Conservation (phyloP, 92 coral and sea anemone genomes). For the Porites divaricata region DNA sequence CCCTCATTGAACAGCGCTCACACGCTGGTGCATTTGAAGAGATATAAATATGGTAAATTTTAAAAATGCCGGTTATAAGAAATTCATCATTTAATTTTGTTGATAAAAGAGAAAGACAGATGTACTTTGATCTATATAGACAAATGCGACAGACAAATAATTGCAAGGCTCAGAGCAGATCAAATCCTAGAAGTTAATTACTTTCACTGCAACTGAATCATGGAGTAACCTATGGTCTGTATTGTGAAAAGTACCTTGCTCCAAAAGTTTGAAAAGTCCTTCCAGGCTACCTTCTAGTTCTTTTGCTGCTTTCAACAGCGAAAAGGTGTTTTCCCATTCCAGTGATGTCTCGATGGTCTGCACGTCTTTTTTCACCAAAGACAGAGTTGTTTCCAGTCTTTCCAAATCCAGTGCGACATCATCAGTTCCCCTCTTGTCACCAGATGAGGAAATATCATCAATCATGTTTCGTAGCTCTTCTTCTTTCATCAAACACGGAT, state of each 20-base stretch:
- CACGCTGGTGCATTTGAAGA: too few species aligned
- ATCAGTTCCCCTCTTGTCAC: neutral
- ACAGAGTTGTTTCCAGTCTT: neutral
- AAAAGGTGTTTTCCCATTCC: conserved; percentile 29
- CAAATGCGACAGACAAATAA: too few species aligned
- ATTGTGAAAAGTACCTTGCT: conserved; percentile 31
- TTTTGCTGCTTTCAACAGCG: conserved; percentile 10
- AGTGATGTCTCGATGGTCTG: conserved; percentile 13
- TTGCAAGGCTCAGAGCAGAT: too few species aligned
- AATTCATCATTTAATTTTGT: too few species aligned
- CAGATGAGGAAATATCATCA: conserved; percentile 9
- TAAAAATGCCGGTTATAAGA: too few species aligned
- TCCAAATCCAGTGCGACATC: conserved; percentile 36
- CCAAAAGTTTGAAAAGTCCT: conserved; percentile 16
- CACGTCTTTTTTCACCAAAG: conserved; percentile 9
- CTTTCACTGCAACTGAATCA: too few species aligned
- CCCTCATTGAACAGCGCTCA: too few species aligned
- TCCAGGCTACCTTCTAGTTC: conserved; percentile 11
- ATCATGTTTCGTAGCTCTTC: conserved; percentile 5
- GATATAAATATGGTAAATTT: too few species aligned
- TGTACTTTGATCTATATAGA: too few species aligned
- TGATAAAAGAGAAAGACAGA: too few species aligned
- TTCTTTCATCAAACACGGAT: conserved; percentile 26
- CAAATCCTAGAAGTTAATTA: too few species aligned
- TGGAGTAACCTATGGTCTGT: too few species aligned